These are phyloP conservation scores for Apodemia mormo DNA, from an alignment of 2,888 invertebrate species.

Conservation along the genomic window DNA sequence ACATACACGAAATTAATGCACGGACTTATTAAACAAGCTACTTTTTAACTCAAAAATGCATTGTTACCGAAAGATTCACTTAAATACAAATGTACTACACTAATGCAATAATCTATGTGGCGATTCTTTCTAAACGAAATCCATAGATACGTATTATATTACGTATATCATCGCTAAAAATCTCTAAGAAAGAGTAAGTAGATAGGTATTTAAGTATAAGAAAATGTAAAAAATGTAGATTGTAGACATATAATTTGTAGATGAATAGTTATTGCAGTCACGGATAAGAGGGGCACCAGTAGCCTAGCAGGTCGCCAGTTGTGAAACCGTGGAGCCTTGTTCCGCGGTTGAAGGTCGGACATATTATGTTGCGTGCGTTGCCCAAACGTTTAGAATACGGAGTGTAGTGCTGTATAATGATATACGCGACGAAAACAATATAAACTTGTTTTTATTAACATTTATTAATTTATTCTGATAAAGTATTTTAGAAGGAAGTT, in stretches of 20 bases:
- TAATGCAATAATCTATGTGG: no score
- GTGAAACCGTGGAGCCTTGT: constrained; percentile 72
- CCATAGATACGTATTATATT: no score
- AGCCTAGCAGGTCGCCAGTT: constrained; percentile 38
- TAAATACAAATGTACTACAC: no score
- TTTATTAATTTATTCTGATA: constrained; percentile 1
- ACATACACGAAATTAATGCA: no score
- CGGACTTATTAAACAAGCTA: no score
- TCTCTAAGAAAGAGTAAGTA: no score
- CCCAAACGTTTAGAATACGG: constrained; percentile 10
- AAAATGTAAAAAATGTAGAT: background rate
- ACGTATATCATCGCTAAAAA: no score
- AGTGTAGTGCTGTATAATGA: background rate
- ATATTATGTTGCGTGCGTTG: constrained; percentile 33
- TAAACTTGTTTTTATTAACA: constrained; percentile 10
- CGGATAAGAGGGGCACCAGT: constrained; percentile 16
- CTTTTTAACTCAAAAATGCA: no score
- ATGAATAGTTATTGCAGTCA: constrained; percentile 13
- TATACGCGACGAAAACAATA: background rate
- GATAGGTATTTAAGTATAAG: no score
- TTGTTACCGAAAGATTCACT: no score
- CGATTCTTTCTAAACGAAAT: no score
- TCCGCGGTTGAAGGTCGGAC: constrained; percentile 72
- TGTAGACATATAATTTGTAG: background rate
- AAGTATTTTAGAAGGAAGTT: background rate